Evolutionary conservation across 92 coral and sea anemone species (phyloP).

Genomic region (Actinernus sp.): DNA sequence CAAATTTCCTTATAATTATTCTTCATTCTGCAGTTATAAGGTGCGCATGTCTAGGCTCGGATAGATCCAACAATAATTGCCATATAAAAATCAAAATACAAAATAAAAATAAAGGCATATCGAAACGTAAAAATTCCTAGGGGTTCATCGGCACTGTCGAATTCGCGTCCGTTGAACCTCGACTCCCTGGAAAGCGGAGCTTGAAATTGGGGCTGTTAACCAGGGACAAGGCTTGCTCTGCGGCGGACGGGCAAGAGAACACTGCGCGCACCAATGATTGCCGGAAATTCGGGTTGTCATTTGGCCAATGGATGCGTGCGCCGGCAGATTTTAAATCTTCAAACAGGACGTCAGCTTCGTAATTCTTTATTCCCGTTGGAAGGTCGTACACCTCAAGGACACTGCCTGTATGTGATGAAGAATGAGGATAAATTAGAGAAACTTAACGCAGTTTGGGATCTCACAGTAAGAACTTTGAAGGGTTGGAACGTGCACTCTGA

Average conservation of each 20-base stretch:
- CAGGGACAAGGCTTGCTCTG: conserved; percentile 66
- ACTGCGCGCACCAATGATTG: conserved; percentile 59
- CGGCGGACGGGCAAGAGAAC: conserved; percentile 63
- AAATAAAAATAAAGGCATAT: conserved; percentile 78
- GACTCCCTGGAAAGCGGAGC: conserved; percentile 61
- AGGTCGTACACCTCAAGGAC: conserved; percentile 78
- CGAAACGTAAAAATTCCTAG: conserved; percentile 75
- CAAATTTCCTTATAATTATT: background rate
- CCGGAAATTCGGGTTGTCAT: conserved; percentile 15
- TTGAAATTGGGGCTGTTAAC: conserved; percentile 78
- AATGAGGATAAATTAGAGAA: background rate
- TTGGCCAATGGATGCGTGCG: conserved; percentile 63
- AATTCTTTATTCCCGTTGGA: conserved; percentile 37
- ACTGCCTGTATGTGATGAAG: conserved; percentile 41
- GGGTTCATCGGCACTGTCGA: conserved; percentile 58
- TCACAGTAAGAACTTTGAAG: too few species aligned
- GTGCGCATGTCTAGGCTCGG: background rate
- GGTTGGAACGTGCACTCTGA: too few species aligned
- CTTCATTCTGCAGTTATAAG: background rate
- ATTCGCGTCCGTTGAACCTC: conserved; percentile 37
- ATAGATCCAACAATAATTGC: conserved; percentile 40
- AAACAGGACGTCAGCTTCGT: conserved; percentile 69
- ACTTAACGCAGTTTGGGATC: background rate
- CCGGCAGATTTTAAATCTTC: conserved; percentile 76
- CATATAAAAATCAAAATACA: conserved; percentile 85